phyloP scores from a whole-genome alignment of 2,888 invertebrate species.

The Sarcophaga caerulescens region DNA sequence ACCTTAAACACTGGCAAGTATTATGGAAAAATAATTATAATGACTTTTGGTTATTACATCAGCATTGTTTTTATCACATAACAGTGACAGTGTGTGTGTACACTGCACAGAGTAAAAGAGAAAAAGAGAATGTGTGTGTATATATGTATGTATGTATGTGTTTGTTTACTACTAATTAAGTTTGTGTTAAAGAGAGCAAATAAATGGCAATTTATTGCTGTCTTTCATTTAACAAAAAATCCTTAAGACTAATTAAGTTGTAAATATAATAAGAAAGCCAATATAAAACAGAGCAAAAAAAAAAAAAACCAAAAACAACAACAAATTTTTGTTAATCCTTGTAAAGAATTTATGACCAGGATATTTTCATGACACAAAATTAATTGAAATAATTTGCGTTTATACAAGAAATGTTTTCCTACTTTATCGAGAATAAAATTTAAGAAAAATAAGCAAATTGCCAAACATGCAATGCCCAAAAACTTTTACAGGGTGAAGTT shows the following conservation, averaged over 20 bases:
- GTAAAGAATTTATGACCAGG: too few relatives aligned
- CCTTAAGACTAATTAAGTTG: constrained; percentile 42
- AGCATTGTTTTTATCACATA: not conserved
- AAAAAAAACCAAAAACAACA: not conserved
- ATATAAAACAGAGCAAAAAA: too few relatives aligned
- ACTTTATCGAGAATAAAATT: too few relatives aligned
- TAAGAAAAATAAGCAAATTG: too few relatives aligned
- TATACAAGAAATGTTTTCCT: too few relatives aligned
- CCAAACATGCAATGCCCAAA: too few relatives aligned
- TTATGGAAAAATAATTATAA: constrained; percentile 58
- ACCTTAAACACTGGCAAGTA: not conserved
- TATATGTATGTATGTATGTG: not conserved
- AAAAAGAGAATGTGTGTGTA: too few relatives aligned
- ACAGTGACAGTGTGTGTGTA: not conserved
- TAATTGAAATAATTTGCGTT: too few relatives aligned
- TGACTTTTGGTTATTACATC: constrained; percentile 40
- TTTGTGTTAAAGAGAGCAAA: constrained; percentile 29
- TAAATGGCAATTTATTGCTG: constrained; percentile 49
- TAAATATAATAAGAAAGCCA: constrained; percentile 16
- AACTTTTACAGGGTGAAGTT: too few relatives aligned
- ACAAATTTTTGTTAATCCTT: too few relatives aligned
- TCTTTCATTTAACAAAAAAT: constrained; percentile 13
- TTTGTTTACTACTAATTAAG: constrained; percentile 39
- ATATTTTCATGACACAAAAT: too few relatives aligned
- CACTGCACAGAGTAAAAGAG: too few relatives aligned